Conservation (phyloP, 2,797 vertebrate species). For the Falco novaeseelandiae region DNA sequence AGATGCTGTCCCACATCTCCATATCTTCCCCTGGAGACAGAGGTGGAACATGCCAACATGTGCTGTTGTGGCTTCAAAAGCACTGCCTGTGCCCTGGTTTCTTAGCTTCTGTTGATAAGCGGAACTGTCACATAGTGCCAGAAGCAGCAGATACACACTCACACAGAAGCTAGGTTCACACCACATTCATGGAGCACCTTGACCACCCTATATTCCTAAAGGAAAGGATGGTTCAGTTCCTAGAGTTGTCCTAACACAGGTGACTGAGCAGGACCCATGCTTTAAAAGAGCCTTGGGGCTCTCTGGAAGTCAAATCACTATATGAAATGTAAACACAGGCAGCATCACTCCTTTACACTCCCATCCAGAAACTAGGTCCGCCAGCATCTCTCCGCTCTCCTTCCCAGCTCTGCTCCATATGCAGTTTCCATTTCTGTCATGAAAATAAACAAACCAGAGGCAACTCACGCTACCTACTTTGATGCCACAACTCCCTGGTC, state of each 20-base stretch:
- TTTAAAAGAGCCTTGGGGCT: not conserved
- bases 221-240: not conserved
- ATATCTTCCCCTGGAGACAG: not conserved
- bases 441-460: constrained; percentile 37
- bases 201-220: not conserved
- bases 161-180: not conserved
- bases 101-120: not conserved
- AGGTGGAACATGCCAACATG: rapidly evolving
- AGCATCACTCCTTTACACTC: not conserved
- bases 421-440: not conserved
- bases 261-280: not conserved
- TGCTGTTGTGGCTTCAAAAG: not conserved
- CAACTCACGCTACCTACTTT: not conserved
- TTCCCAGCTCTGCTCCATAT: not conserved
- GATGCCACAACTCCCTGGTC: constrained; percentile 6
- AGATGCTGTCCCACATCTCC: rapidly evolving
- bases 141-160: not conserved
- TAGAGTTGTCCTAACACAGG: rapidly evolving
- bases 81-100: not conserved
- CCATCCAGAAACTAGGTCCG: not conserved
- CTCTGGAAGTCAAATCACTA: not conserved
- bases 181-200: not conserved
- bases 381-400: not conserved
- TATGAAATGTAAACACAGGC: not conserved
- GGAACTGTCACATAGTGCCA: not conserved